Percentiles rank a stretch among this genome's conserved stretches.
These are phyloP conservation scores for Villa cingulata DNA, from an alignment of 2,888 invertebrate species.

Conservation along the genomic window DNA sequence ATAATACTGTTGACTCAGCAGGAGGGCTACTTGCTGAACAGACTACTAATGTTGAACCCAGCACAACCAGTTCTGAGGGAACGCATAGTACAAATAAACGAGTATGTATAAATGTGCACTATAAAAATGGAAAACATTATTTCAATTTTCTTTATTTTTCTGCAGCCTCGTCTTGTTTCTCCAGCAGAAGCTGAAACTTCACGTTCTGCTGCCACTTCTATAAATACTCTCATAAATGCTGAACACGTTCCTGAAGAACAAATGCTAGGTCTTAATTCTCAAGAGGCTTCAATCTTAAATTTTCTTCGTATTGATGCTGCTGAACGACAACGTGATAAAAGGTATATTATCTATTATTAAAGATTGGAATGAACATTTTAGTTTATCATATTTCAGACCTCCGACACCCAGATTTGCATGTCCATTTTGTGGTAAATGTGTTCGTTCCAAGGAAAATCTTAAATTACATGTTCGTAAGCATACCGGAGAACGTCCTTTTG, in stretches of 20 bases:
- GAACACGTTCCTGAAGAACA: constrained; percentile 45
- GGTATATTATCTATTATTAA: constrained; percentile 20
- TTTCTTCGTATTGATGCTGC: constrained; percentile 49
- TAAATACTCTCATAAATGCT: constrained; percentile 40
- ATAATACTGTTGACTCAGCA: constrained; percentile 57
- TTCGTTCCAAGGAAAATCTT: constrained; percentile 75
- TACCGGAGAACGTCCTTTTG: constrained; percentile 78
- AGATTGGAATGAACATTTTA: background rate
- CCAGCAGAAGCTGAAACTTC: constrained; percentile 34
- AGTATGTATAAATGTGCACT: constrained; percentile 16
- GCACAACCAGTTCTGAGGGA: constrained; percentile 32
- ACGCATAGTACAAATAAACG: constrained; percentile 37
- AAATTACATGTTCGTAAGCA: constrained; percentile 80
- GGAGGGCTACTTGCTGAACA: constrained; percentile 37
- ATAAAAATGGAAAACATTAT: background rate
- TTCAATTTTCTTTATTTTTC: background rate
- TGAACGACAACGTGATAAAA: constrained; percentile 51
- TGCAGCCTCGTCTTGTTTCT: constrained; percentile 30
- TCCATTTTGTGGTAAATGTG: constrained; percentile 81
- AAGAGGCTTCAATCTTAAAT: constrained; percentile 47
- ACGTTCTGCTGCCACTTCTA: constrained; percentile 27
- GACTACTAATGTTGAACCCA: constrained; percentile 34
- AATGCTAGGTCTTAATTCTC: constrained; percentile 36
- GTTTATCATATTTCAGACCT: constrained; percentile 20
- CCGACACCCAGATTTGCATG: constrained; percentile 58